These are phyloP conservation scores for Daphoenositta chrysoptera DNA, from an alignment of 2,113 vertebrate genomes.

Conservation along the genomic window DNA sequence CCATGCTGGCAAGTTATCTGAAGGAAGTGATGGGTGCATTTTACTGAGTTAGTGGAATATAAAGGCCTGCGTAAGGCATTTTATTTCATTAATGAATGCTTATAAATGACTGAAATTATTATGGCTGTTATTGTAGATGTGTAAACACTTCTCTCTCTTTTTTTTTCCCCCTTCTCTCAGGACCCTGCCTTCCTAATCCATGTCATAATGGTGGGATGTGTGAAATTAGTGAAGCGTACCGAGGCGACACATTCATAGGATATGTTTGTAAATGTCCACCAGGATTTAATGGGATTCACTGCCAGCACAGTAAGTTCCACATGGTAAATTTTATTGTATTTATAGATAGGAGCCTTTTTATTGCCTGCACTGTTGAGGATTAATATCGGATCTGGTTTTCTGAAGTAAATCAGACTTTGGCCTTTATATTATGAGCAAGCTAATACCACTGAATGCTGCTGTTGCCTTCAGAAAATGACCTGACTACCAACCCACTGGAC, in stretches of 20 bases:
- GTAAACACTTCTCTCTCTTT: not conserved
- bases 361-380: not conserved
- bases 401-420: not conserved
- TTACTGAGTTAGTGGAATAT: not conserved
- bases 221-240: constrained; percentile 93
- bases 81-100: not conserved
- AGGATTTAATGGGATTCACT: constrained; percentile 95
- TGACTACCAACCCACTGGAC: not conserved
- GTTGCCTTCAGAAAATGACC: not conserved
- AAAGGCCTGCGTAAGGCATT: not conserved
- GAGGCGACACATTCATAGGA: constrained; percentile 95
- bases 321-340: constrained; percentile 5
- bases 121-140: not conserved
- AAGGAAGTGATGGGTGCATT: not conserved
- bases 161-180: constrained; percentile 64
- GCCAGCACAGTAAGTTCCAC: constrained; percentile 94
- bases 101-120: not conserved
- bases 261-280: constrained; percentile 92
- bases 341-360: not conserved
- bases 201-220: constrained; percentile 96
- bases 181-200: constrained; percentile 92
- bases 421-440: not conserved
- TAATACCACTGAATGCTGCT: not conserved
- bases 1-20: not conserved
- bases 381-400: not conserved